Conservation (phyloP, 2,797 vertebrate species). For the Chrosomus eos region DNA sequence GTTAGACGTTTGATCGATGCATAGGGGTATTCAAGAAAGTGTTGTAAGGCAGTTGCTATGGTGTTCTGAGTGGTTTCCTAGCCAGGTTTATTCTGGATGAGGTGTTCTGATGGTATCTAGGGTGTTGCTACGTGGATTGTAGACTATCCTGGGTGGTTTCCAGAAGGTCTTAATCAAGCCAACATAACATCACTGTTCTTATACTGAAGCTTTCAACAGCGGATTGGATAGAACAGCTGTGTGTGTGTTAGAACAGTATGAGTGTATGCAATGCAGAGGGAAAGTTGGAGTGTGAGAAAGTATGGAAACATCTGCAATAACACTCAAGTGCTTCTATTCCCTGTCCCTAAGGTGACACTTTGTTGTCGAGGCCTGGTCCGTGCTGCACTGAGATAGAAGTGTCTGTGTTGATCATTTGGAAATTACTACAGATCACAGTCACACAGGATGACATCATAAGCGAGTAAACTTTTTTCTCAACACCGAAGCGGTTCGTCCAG, state of each 20-base stretch:
- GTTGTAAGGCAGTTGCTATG: not conserved
- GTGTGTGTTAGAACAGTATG: conserved; percentile 61
- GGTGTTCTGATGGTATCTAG: not conserved
- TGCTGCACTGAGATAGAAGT: conserved; percentile 73
- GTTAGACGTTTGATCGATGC: too few relatives aligned
- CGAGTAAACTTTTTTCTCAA: conserved; percentile 47
- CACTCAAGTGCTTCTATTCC: conserved; percentile 75
- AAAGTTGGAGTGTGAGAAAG: conserved; percentile 40
- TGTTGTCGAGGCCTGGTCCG: conserved; percentile 63
- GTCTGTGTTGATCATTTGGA: conserved; percentile 70
- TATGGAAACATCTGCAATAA: conserved; percentile 76
- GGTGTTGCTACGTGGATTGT: not conserved
- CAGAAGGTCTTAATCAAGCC: not conserved
- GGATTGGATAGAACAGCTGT: conserved; percentile 74
- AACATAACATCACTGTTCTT: conserved; percentile 44
- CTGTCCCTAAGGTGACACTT: conserved; percentile 67
- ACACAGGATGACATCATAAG: conserved; percentile 54
- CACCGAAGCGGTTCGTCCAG: conserved; percentile 25
- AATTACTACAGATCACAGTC: conserved; percentile 35
- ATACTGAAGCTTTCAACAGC: conserved; percentile 59
- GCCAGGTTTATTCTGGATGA: not conserved
- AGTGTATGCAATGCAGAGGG: conserved; percentile 44
- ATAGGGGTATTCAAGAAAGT: not conserved
- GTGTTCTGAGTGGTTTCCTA: not conserved
- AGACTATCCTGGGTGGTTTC: not conserved